A percentile compares a stretch with the other conserved stretches of the same genome.
These are phyloP conservation scores for Buathra laborator DNA, from an alignment of 2,888 invertebrate species.

Conservation along the genomic window DNA sequence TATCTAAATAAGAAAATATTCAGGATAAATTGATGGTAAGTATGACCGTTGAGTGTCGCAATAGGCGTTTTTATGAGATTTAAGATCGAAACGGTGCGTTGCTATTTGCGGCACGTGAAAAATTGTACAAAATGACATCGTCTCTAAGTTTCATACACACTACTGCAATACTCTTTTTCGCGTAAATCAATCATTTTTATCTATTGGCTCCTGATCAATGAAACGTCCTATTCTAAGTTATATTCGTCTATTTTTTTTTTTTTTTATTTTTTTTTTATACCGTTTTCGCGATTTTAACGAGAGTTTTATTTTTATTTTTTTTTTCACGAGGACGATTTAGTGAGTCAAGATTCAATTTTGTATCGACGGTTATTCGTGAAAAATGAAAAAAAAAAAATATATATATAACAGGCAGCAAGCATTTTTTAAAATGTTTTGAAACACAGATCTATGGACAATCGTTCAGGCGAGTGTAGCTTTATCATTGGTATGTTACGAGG, in stretches of 20 bases:
- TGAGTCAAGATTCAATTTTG: slow-evolving; percentile 32
- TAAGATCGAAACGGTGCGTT: background rate
- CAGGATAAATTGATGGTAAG: slow-evolving; percentile 25
- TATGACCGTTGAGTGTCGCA: slow-evolving; percentile 43
- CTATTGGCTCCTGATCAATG: slow-evolving; percentile 23
- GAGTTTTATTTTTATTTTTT: background rate
- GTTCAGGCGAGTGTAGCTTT: slow-evolving; percentile 73
- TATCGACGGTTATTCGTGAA: slow-evolving; percentile 39
- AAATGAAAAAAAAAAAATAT: slow-evolving; percentile 39
- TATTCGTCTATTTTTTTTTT: background rate
- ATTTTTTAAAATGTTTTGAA: slow-evolving; percentile 71
- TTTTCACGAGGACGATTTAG: background rate
- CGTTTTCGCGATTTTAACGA: background rate
- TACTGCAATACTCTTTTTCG: slow-evolving; percentile 57
- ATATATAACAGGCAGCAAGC: slow-evolving; percentile 82
- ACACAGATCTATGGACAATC: slow-evolving; percentile 79
- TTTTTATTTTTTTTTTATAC: background rate
- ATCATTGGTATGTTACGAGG: slow-evolving; percentile 61
- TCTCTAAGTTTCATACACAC: slow-evolving; percentile 44
- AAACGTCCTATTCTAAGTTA: slow-evolving; percentile 9
- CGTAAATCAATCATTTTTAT: slow-evolving; percentile 25
- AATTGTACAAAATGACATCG: background rate
- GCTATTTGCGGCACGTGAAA: background rate
- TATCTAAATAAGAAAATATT: slow-evolving; percentile 34
- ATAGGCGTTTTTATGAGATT: slow-evolving; percentile 12